Percentiles rank a stretch among this genome's conserved stretches.
Conservation (phyloP, 1,140 invertebrate genomes). For the Drosophila quadrilineata region DNA sequence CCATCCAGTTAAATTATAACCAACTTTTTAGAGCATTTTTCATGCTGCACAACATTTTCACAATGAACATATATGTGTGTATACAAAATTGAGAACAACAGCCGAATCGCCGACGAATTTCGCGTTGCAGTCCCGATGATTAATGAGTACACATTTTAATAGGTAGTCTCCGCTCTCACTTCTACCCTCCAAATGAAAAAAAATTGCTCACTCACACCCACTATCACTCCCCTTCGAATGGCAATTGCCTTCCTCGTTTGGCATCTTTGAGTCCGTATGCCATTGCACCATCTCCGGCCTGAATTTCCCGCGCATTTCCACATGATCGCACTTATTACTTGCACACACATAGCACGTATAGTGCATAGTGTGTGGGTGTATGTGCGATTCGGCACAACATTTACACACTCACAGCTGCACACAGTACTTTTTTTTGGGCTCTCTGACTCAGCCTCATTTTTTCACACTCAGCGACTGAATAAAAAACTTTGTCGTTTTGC, state of each 20-base stretch:
- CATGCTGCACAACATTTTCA: no score
- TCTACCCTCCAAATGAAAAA: slow-evolving; percentile 1
- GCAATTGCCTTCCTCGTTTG: not conserved
- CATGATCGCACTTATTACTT: slow-evolving; percentile 75
- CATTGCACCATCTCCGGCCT: slow-evolving; percentile 25
- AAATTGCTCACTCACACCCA: no score
- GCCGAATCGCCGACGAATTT: not conserved
- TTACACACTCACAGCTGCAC: not conserved
- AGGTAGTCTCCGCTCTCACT: slow-evolving; percentile 58
- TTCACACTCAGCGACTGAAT: slow-evolving; percentile 26
- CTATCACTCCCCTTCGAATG: not conserved
- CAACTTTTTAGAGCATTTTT: no score
- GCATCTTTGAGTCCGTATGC: not conserved
- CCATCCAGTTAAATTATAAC: not conserved
- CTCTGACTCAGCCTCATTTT: slow-evolving; percentile 26
- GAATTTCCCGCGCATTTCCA: slow-evolving; percentile 68
- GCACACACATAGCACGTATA: no score
- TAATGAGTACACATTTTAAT: slow-evolving; percentile 78
- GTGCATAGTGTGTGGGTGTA: slow-evolving; percentile 27
- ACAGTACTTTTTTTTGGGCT: slow-evolving; percentile 25
- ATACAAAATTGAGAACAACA: slow-evolving; percentile 60
- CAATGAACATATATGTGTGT: slow-evolving; percentile 32
- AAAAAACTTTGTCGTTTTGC: slow-evolving; percentile 46
- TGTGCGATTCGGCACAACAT: slow-evolving; percentile 14
- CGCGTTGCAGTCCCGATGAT: slow-evolving; percentile 51